Percentiles rank a stretch among this genome's conserved stretches.
Evolutionary conservation across 1,140 invertebrate genomes (phyloP).

Genomic region (Saccostrea echinata): DNA sequence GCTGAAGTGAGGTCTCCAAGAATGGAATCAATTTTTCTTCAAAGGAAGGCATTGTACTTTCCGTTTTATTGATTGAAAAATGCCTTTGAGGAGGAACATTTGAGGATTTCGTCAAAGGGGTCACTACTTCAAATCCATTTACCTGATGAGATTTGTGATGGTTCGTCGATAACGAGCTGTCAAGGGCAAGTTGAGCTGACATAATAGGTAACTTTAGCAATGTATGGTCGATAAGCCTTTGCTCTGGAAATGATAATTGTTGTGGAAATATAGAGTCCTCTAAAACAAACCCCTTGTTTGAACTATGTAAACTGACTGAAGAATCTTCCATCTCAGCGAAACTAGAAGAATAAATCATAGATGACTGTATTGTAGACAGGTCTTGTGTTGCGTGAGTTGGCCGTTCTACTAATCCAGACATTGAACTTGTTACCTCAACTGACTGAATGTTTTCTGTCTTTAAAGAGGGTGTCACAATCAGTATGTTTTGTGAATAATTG

Average conservation of each 20-base stretch:
- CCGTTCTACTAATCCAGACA: not conserved
- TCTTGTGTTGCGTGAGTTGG: not conserved
- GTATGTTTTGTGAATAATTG: too few species aligned
- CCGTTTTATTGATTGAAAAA: not conserved
- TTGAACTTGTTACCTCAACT: not conserved
- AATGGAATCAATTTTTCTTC: not conserved
- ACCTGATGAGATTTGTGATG: not conserved
- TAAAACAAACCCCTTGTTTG: not conserved
- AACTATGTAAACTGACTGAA: not conserved
- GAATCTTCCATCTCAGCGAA: not conserved
- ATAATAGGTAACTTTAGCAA: not conserved
- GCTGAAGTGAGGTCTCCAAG: not conserved
- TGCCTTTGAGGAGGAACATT: not conserved
- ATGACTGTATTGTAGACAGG: not conserved
- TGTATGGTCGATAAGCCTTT: not conserved
- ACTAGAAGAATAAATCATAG: not conserved
- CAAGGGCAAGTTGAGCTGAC: not conserved
- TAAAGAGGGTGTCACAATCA: not conserved
- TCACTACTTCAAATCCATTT: not conserved
- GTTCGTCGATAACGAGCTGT: not conserved
- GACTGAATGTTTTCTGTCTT: not conserved
- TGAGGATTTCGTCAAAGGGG: not conserved
- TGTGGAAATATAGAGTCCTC: not conserved
- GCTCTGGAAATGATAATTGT: constrained; percentile 3
- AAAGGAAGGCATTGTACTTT: not conserved